A percentile compares a stretch with the other conserved stretches of the same genome.
Conservation (phyloP, 2,888 invertebrate species). For the Ectemnius continuus region DNA sequence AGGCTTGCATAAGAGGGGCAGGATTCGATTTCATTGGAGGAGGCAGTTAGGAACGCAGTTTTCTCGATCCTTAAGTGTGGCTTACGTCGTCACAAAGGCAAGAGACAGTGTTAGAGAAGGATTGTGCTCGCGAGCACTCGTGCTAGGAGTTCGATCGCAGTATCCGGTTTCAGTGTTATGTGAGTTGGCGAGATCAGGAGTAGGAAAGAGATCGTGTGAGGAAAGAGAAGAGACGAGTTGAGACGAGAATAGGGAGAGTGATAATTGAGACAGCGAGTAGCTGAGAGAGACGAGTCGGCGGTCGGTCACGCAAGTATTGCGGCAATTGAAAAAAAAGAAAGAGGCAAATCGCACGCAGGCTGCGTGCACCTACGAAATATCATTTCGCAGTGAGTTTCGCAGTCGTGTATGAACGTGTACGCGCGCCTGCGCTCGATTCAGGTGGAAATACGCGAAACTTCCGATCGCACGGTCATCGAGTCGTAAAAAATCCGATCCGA, state of each 20-base stretch:
- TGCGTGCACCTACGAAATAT: constrained; percentile 30
- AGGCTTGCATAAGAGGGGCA: constrained; percentile 3
- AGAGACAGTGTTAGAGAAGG: constrained; percentile 57
- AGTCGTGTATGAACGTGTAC: constrained; percentile 33
- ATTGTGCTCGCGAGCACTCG: constrained; percentile 39
- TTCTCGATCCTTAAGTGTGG: constrained; percentile 50
- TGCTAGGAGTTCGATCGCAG: constrained; percentile 46
- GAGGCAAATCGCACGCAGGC: constrained; percentile 9
- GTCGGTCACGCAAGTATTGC: constrained; percentile 12
- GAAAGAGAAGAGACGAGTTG: constrained; percentile 13
- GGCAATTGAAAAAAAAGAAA: constrained; percentile 32
- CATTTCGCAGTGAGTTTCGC: constrained; percentile 32
- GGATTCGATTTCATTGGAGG: constrained; percentile 27
- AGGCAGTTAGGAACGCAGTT: constrained; percentile 14
- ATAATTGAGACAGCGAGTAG: constrained; percentile 3
- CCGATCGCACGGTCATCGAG: constrained; percentile 24
- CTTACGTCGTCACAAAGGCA: constrained; percentile 60
- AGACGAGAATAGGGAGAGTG: constrained; percentile 28
- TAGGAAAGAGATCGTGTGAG: constrained; percentile 10
- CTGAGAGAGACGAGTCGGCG: constrained; percentile 18
- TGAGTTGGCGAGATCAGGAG: constrained; percentile 26
- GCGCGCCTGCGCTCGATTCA: constrained; percentile 38
- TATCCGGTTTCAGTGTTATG: constrained; percentile 44
- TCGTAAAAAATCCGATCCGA: constrained; percentile 26
- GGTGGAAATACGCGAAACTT: constrained; percentile 8